Evolutionary conservation across 2,888 invertebrate species (phyloP), one percentile per base, ranked within the genome.

Genomic region (Iselma pallidipennis): DNA sequence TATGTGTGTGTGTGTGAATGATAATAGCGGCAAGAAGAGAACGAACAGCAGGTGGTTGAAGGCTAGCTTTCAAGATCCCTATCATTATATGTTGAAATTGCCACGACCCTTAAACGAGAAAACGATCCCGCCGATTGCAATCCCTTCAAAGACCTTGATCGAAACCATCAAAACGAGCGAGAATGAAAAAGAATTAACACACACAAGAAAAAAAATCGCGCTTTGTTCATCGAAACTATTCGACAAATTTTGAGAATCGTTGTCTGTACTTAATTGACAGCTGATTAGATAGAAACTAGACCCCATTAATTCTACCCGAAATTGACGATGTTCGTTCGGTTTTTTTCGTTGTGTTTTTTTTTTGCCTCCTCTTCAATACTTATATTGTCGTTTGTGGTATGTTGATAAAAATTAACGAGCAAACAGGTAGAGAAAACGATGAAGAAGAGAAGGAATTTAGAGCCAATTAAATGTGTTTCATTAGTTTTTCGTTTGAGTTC

Each of bases 261-360:
- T 16, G 16, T 75, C 74, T 66, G 16, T 37, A 70, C 68, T 75
- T 80, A 80, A 80, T 80, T 80, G 80, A 80, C 80, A 79, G 78
- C 74, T 74, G 79, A 79, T 80, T 79, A 80, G 80, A 79, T 78
- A 76, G 66, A 73, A 65, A 70, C 60, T 63, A 61, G 70, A 65
- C 63, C 4, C 71, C 76, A 74, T 77, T 76, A 78, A 76, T 76
- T 76, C 48, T 45, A 45, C 6, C 45, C 56, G 52, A 49, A 67
- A 72, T 37, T 33, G 54, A 42, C 53, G 23, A 33, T 37, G 29
- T 49, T 37, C 7, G 45, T 45, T 42, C 16, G 2, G 19, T 19
- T 19, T 42, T 42, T 42, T 19, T 5, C n/a, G n/a, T n/a, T n/a
- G n/a, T n/a, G n/a, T 45, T 19, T 16, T 37, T 53, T 61, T 57